These are phyloP conservation scores for Paguma larvata DNA, from an alignment of 2,797 vertebrate species.

Conservation along the genomic window DNA sequence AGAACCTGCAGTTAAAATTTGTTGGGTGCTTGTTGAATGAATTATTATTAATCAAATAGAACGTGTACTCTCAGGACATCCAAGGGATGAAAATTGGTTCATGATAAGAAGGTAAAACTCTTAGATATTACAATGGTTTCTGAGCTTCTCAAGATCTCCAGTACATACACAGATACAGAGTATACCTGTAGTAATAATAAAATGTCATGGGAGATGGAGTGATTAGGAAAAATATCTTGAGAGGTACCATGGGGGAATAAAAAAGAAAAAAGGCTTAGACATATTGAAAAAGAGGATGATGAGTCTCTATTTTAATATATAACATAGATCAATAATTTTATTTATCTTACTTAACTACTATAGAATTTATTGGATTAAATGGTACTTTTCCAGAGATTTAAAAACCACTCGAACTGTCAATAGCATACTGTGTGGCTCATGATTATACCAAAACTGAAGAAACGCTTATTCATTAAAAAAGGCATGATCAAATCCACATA, in stretches of 20 bases:
- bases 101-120: not conserved
- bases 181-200: not conserved
- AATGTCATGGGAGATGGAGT: not conserved
- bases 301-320: not conserved
- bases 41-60: not conserved
- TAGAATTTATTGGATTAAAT: not conserved
- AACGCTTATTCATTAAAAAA: not conserved
- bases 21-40: not conserved
- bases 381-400: not conserved
- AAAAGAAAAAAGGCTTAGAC: not conserved
- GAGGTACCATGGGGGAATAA: not conserved
- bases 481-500: not conserved
- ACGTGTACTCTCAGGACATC: not conserved
- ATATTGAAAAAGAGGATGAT: not conserved
- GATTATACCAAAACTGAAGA: not conserved
- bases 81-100: not conserved
- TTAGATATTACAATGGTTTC: not conserved
- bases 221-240: not conserved
- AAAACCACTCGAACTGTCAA: conserved; percentile 1
- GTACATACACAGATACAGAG: not conserved
- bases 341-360: not conserved
- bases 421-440: not conserved
- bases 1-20: not conserved
- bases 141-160: not conserved
- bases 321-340: not conserved